These are phyloP conservation scores for Chrysolina americana DNA, from an alignment of 2,888 invertebrate species.

Conservation along the genomic window DNA sequence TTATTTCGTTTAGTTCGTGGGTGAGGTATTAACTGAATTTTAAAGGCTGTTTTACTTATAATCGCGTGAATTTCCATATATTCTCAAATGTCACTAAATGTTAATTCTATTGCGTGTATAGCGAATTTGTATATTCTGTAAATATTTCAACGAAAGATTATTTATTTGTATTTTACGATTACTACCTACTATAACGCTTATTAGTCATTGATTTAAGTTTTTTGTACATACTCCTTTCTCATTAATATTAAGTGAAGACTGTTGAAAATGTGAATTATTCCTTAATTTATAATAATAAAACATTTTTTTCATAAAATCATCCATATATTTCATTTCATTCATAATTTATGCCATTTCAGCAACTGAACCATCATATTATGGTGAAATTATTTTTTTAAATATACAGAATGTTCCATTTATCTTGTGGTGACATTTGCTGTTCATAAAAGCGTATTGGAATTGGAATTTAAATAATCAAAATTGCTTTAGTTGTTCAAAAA, in stretches of 20 bases:
- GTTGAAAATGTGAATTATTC: slow-evolving; percentile 65
- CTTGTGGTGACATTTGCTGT: too few relatives aligned
- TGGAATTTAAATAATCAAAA: too few relatives aligned
- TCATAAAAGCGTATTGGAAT: too few relatives aligned
- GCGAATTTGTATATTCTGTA: slow-evolving; percentile 63
- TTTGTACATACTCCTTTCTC: slow-evolving; percentile 60
- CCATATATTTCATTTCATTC: not conserved
- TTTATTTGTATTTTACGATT: slow-evolving; percentile 60
- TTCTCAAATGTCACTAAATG: slow-evolving; percentile 53
- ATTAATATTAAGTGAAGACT: slow-evolving; percentile 66
- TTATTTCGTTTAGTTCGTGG: slow-evolving; percentile 66
- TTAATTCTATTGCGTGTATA: slow-evolving; percentile 57
- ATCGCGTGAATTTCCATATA: slow-evolving; percentile 49
- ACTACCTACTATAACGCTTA: slow-evolving; percentile 64
- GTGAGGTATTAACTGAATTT: slow-evolving; percentile 43
- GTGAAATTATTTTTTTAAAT: too few relatives aligned
- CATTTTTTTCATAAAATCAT: slow-evolving; percentile 49
- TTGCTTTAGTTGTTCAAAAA: too few relatives aligned
- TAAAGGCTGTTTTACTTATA: slow-evolving; percentile 64
- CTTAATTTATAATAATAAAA: slow-evolving; percentile 57
- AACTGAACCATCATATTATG: too few relatives aligned
- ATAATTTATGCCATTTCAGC: not conserved
- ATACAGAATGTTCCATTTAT: too few relatives aligned
- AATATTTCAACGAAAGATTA: slow-evolving; percentile 57
- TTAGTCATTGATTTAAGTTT: slow-evolving; percentile 67